Conservation (phyloP, 1,140 invertebrate genomes). For the Drosophila parabipectinata region DNA sequence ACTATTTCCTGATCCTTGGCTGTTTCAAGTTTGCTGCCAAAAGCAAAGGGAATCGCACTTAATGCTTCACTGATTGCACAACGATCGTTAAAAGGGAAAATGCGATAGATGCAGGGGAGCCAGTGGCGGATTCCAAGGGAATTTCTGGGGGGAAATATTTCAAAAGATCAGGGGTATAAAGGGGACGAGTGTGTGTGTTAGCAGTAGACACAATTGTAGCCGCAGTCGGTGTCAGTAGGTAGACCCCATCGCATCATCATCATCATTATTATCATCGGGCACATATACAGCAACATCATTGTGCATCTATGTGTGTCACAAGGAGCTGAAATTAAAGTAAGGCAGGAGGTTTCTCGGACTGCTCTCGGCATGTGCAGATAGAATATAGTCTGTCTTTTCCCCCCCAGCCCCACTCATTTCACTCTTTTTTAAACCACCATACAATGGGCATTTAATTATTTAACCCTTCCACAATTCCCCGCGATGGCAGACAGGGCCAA, state of each 20-base stretch:
- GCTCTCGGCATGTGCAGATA: slow-evolving; percentile 59
- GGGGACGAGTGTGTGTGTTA: not conserved
- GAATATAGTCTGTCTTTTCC: slow-evolving; percentile 1
- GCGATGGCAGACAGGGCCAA: slow-evolving; percentile 17
- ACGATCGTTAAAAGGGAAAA: slow-evolving; percentile 68
- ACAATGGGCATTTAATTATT: slow-evolving; percentile 77
- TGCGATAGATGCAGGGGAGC: slow-evolving; percentile 14
- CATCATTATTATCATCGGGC: slow-evolving; percentile 9
- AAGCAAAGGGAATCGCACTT: slow-evolving; percentile 60
- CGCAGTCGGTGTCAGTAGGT: slow-evolving; percentile 68
- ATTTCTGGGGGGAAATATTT: slow-evolving; percentile 4
- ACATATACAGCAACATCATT: slow-evolving; percentile 22
- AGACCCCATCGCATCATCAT: slow-evolving; percentile 37
- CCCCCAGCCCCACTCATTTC: slow-evolving; percentile 10
- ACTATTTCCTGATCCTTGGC: not conserved
- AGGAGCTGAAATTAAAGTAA: slow-evolving; percentile 82
- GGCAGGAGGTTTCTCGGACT: slow-evolving; percentile 79
- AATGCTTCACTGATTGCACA: slow-evolving; percentile 82
- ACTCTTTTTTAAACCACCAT: slow-evolving; percentile 52
- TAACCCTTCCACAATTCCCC: slow-evolving; percentile 16
- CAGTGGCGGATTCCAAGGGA: slow-evolving; percentile 27
- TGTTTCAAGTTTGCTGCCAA: slow-evolving; percentile 16
- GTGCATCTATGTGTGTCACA: slow-evolving; percentile 77
- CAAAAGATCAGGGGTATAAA: slow-evolving; percentile 10
- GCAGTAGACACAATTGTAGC: slow-evolving; percentile 73